Percentiles rank a stretch among this genome's conserved stretches.
These are phyloP conservation scores for Rhinatrema bivittatum DNA, from an alignment of 2,797 vertebrate genomes.

Conservation along the genomic window DNA sequence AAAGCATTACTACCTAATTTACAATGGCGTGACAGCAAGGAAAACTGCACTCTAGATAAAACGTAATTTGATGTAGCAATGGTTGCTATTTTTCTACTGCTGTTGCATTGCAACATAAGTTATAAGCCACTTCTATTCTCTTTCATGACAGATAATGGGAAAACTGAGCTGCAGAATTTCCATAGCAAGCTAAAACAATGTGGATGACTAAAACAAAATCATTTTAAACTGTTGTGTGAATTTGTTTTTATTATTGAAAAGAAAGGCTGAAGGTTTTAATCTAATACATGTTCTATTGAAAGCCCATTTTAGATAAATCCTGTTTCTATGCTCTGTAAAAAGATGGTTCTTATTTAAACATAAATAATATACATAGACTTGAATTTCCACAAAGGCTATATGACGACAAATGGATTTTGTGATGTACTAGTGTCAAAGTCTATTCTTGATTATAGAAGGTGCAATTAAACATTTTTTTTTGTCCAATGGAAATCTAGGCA, in stretches of 20 bases:
- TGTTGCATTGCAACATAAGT: constrained; percentile 28
- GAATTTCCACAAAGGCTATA: no score
- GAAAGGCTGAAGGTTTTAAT: constrained; percentile 1
- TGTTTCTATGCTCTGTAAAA: no score
- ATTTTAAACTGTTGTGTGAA: constrained; percentile 22
- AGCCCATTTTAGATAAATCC: no score
- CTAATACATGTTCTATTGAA: no score
- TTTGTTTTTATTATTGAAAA: constrained; percentile 15
- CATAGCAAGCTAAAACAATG: constrained; percentile 10
- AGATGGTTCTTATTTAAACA: no score
- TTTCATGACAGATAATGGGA: constrained; percentile 25
- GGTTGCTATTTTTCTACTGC: constrained; percentile 21
- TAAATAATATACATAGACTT: no score
- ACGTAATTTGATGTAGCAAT: constrained; percentile 34
- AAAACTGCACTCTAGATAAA: constrained; percentile 23
- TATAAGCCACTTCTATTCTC: constrained; percentile 20
- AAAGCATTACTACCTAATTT: constrained; percentile 31
- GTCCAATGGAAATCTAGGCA: no score
- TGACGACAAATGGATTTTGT: no score
- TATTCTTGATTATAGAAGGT: no score
- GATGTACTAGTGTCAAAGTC: no score
- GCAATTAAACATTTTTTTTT: no score
- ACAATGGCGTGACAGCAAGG: constrained; percentile 13
- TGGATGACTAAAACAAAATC: constrained; percentile 9
- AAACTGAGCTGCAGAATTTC: constrained; percentile 22